These are phyloP conservation scores for Ypsolopha scabrella DNA, from an alignment of 2,888 invertebrate genomes.

Conservation along the genomic window DNA sequence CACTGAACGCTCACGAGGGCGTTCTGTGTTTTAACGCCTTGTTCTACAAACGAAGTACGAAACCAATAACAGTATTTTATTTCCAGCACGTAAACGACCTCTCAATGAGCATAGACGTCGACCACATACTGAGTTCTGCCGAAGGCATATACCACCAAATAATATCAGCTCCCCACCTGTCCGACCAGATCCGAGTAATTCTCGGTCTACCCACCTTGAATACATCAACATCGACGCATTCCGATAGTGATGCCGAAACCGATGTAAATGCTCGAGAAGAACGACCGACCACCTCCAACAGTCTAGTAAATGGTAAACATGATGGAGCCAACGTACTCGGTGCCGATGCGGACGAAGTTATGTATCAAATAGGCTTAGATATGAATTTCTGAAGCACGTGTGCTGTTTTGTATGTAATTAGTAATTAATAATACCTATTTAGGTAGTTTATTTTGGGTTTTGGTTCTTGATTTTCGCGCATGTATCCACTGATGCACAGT, in stretches of 20 bases:
- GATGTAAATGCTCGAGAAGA: constrained; percentile 12
- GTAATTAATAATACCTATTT: constrained; percentile 19
- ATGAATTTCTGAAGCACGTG: constrained; percentile 57
- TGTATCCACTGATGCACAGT: neutral
- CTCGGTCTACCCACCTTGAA: constrained; percentile 73
- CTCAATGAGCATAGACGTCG: constrained; percentile 86
- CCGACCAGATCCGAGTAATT: constrained; percentile 78
- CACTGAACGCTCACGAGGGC: too few species aligned
- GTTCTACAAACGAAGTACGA: too few species aligned
- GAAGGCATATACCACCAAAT: constrained; percentile 95
- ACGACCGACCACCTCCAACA: constrained; percentile 15
- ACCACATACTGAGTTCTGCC: constrained; percentile 84
- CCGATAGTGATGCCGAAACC: constrained; percentile 12
- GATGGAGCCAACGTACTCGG: constrained; percentile 19
- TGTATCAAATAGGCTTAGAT: constrained; percentile 69
- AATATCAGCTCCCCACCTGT: constrained; percentile 75
- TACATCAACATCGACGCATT: constrained; percentile 33
- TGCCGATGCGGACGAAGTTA: constrained; percentile 64
- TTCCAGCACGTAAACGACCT: constrained; percentile 94
- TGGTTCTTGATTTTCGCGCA: neutral
- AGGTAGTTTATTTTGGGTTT: constrained; percentile 5
- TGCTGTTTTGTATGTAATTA: constrained; percentile 6
- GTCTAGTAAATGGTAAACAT: constrained; percentile 12
- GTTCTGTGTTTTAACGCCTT: too few species aligned
- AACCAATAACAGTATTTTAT: constrained; percentile 12